phyloP scores from a whole-genome alignment of 2,113 vertebrate species.

The rat (Rattus norvegicus) region GRCr8 NC_086025.1:110812001-110812500 shows the following conservation, averaged over 20 bases:
- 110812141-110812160: neutral
- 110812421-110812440: neutral
- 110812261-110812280: neutral
- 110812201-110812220: neutral
- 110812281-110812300: neutral
- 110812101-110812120: neutral
- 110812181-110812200: neutral
- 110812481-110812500: neutral
- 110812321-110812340: neutral
- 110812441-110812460: neutral
- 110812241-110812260: neutral
- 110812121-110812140: neutral
- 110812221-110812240: neutral
- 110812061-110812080: neutral
- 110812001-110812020: neutral
- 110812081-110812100: neutral
- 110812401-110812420: neutral
- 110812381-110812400: neutral
- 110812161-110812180: neutral
- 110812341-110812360: neutral
- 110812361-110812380: neutral
- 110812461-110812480: neutral
- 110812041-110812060: neutral
- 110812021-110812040: neutral
- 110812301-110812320: neutral